A percentile compares a stretch with the other conserved stretches of the same genome.
phyloP scores from a whole-genome alignment of 2,888 invertebrate genomes.

The Homarus gammarus region DNA sequence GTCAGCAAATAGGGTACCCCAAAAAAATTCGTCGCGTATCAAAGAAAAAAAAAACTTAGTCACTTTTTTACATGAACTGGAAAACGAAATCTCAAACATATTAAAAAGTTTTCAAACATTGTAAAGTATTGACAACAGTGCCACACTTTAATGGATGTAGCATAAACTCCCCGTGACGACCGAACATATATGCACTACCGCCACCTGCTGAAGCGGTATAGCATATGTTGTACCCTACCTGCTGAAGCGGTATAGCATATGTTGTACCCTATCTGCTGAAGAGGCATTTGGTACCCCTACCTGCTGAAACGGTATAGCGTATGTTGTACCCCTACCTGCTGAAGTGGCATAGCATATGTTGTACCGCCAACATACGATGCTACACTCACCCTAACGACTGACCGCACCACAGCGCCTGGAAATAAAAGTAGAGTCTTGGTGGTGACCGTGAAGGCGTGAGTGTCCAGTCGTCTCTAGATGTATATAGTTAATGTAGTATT shows the following conservation, averaged over 20 bases:
- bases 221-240: not conserved
- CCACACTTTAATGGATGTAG: constrained; percentile 31
- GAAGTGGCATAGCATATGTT: too few species aligned
- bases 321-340: too few species aligned
- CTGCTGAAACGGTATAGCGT: too few species aligned
- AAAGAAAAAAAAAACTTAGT: not conserved
- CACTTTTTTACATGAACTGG: not conserved
- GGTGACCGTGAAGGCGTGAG: not conserved
- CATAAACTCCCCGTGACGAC: not conserved
- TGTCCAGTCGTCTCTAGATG: not conserved
- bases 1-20: not conserved
- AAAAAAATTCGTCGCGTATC: too few species aligned
- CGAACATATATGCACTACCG: not conserved
- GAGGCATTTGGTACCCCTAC: too few species aligned
- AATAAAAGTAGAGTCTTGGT: too few species aligned
- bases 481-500: not conserved
- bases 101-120: constrained; percentile 19
- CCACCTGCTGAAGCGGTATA: not conserved
- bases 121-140: constrained; percentile 36
- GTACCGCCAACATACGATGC: too few species aligned
- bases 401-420: too few species aligned
- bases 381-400: too few species aligned
- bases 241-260: too few species aligned
- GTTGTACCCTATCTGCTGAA: not conserved
- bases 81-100: constrained; percentile 42